A percentile compares a stretch with the other conserved stretches of the same genome.
Evolutionary conservation across 2,888 invertebrate genomes (phyloP).

Genomic region (Polyploca ridens): DNA sequence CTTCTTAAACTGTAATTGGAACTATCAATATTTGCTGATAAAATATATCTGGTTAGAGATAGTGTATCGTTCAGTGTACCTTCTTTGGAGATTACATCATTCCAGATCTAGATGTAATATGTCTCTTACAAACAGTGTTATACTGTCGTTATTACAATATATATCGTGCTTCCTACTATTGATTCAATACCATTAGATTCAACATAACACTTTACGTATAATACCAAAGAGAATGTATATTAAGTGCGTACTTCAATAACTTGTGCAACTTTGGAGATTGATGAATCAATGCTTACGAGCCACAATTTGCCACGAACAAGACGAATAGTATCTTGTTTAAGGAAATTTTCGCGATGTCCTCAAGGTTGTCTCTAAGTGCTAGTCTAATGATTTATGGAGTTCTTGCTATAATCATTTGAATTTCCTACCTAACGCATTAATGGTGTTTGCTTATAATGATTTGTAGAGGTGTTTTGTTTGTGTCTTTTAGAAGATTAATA

Average conservation of each 20-base stretch:
- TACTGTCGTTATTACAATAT: background rate
- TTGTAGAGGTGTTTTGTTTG: no score
- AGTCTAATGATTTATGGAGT: background rate
- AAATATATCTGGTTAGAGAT: conserved; percentile 7
- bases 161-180: conserved; percentile 10
- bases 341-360: background rate
- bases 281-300: background rate
- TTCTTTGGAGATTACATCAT: conserved; percentile 7
- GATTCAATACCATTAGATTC: background rate
- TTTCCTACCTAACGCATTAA: background rate
- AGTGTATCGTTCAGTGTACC: conserved; percentile 12
- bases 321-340: background rate
- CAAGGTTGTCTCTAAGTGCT: conserved; percentile 5
- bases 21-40: conserved; percentile 5
- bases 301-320: background rate
- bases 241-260: background rate
- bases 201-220: background rate
- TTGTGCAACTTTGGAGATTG: conserved; percentile 8
- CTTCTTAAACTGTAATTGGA: background rate
- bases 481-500: background rate
- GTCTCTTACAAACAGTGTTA: background rate
- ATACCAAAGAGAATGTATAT: background rate
- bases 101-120: conserved; percentile 2
- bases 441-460: background rate
- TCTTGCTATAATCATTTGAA: conserved; percentile 2